Base-by-base conservation (phyloP, 2,113 vertebrate genomes). In the Peucedramus taeniatus region DNA sequence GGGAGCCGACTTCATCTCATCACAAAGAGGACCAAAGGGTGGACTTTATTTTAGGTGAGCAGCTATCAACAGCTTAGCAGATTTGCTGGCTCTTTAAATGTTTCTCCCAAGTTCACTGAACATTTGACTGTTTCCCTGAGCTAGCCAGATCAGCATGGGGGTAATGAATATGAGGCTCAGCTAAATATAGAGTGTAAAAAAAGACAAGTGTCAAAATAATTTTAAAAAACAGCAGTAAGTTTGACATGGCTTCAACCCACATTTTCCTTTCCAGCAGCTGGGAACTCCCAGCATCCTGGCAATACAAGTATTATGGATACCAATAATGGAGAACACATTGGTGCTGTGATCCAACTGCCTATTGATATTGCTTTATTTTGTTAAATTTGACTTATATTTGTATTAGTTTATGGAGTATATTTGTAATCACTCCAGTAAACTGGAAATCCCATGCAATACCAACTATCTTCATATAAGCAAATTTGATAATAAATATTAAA, bases 321-420 rank as follows among this genome's bases (percentile, higher is more conserved):
- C 0, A 0, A 35, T n/a, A 68, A 39, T 3, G 7, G 12, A 19
- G 7, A 68, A 49, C 35, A 66, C 3, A 2, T 10, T 27, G 6
- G 16, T 54, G 45, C 11, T 77, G 30, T 68, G 53, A 71, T 68
- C 23, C 39, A 72, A 6, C 22, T 40, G 19, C 64, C 26, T 60
- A 35, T 13, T 31, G 7, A 64, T 72, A 69, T 16, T 9, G 5
- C 3, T 80, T 68, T 64, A 28, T 77, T 84, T 77, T 81, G 5
- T 20, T 31, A 40, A 53, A 18, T 53, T 40, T 72, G 15, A 40
- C 27, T 45, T 63, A 28, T 1, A 8, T 40, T 54, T 87, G 1
- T 45, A 30, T 40, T 45, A 11, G 3, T 13, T 77, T 84, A 15
- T 40, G 12, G 9, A 68, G 6, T 16, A 10, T 42, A 51, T 60